Evolutionary conservation across 2,797 vertebrate species (phyloP).

Genomic region (Trachops cirrhosus): DNA sequence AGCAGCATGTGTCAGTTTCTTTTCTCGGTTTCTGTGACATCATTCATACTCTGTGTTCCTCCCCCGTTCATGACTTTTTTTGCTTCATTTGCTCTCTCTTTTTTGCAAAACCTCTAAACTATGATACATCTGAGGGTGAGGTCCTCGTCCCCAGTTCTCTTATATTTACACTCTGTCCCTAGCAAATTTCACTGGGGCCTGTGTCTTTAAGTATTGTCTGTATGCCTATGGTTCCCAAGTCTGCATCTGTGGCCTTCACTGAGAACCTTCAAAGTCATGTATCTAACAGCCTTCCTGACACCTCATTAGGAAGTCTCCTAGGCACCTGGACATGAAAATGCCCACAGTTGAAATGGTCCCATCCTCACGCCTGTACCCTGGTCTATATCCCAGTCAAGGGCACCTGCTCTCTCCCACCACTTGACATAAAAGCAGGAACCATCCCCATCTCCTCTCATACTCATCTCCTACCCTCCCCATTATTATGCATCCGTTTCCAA

Average conservation of each 20-base stretch:
- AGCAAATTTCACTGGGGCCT: neutral
- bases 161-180: neutral
- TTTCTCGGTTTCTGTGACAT: constrained; percentile 51
- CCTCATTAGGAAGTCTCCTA: neutral
- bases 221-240: neutral
- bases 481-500: neutral
- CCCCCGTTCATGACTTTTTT: neutral
- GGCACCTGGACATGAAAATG: neutral
- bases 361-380: neutral
- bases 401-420: neutral
- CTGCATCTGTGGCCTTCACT: neutral
- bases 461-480: neutral
- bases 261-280: neutral
- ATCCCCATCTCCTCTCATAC: neutral
- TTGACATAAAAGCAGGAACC: neutral
- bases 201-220: neutral
- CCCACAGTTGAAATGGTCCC: neutral
- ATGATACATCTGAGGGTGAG: neutral
- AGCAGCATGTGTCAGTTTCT: constrained; percentile 31
- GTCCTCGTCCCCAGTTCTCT: neutral
- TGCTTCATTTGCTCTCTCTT: constrained; percentile 18
- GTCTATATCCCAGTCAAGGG: neutral
- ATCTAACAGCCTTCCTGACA: neutral
- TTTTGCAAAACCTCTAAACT: constrained; percentile 24
- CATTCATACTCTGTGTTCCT: neutral